Evolutionary conservation across 2,797 vertebrate genomes (phyloP), one percentile per base, ranked within the genome.

Genomic region (Lycodopsis pacificus): DNA sequence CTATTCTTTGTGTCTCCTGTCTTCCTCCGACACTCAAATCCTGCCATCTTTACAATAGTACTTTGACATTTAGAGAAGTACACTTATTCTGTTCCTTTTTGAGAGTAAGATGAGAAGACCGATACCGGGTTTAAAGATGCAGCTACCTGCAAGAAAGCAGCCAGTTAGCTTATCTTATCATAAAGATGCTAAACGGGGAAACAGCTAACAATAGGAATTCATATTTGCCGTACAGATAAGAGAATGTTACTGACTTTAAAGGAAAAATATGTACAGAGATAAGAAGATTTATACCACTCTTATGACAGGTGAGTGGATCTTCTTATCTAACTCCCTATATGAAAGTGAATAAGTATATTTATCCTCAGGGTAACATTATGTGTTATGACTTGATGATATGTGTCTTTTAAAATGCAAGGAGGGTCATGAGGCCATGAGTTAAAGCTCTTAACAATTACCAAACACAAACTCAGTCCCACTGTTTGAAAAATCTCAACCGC

Each of bases 321-420:
- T 62, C 12, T 62, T 3, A 40, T 40, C n/a, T 64, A 0, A 46
- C 15, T 20, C 25, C 32, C 42, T 32, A 10, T 48, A 49, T 49
- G 7, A 49, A 49, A 49, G 19, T 17, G 20, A 65, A 65, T 20
- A 7, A 20, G 17, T 4, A 0, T 34, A 49, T 65, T 34, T 14
- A 81, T 58, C 71, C 40, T 59, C 6, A 7, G 15, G 65, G 11
- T 36, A 69, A 53, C 51, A 58, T 73, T 20, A 73, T 78, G 17
- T 59, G 56, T 66, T 76, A 42, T 62, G 64, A 51, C 17, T 53
- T 44, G 19, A 67, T 82, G 81, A 76, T 72, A 74, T 58, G 77
- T 86, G 71, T 87, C 48, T 57, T 65, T 67, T 65, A 27, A 80
- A 69, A 63, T 2, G 32, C 20, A 15, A 49, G 22, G 36, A 65